Percentiles rank a stretch among this genome's conserved stretches.
phyloP scores from a whole-genome alignment of 2,113 vertebrate genomes.

The Equus quagga region DNA sequence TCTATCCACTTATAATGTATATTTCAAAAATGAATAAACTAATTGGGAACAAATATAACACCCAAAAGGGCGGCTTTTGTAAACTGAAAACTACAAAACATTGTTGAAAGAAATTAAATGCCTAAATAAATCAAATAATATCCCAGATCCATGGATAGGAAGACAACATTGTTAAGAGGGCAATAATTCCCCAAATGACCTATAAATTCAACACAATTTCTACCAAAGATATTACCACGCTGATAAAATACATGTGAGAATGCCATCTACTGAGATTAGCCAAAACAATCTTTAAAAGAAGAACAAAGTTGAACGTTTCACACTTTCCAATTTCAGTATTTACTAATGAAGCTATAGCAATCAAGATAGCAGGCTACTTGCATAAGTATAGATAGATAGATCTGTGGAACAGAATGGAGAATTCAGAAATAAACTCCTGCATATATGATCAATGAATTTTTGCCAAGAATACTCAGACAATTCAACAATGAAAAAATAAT shows the following conservation, averaged over 20 bases:
- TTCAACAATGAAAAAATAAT: neutral
- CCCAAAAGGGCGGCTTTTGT: neutral
- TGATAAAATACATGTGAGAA: neutral
- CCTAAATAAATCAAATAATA: neutral
- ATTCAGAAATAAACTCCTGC: neutral
- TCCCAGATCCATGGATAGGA: neutral
- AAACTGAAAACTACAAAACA: neutral
- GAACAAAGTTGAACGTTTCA: neutral
- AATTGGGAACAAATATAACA: neutral
- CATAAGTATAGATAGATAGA: neutral
- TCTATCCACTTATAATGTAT: neutral
- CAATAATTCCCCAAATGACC: neutral
- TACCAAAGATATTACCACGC: neutral
- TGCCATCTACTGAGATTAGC: neutral
- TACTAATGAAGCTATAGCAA: neutral
- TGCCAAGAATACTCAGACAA: neutral
- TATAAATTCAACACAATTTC: neutral
- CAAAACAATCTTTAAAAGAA: neutral
- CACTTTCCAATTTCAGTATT: neutral
- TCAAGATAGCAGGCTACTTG: neutral
- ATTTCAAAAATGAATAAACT: neutral
- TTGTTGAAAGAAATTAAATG: neutral
- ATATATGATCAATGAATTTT: neutral
- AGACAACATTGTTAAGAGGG: neutral
- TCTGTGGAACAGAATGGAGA: neutral